These are phyloP conservation scores for Habrosyne pyritoides DNA, from an alignment of 2,888 invertebrate species.

Conservation along the genomic window DNA sequence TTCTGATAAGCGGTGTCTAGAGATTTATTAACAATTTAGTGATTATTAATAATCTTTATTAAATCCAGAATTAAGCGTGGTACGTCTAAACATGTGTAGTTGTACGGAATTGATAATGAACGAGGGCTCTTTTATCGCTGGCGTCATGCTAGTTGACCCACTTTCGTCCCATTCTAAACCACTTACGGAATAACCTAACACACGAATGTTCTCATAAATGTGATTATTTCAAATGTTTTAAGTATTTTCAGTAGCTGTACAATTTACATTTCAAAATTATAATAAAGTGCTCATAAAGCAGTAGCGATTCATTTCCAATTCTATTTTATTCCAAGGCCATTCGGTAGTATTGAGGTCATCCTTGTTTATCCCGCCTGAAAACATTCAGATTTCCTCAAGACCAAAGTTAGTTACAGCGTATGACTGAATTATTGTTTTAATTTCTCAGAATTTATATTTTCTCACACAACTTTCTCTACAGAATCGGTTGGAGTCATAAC, in stretches of 20 bases:
- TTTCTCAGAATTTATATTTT: background rate
- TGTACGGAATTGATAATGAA: constrained; percentile 74
- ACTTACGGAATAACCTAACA: constrained; percentile 60
- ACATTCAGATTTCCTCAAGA: background rate
- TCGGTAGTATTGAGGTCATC: constrained; percentile 37
- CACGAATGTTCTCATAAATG: constrained; percentile 58
- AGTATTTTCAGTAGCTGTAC: constrained; percentile 46
- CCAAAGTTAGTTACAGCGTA: background rate
- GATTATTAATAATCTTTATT: background rate
- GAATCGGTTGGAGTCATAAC: background rate
- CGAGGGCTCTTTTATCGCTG: constrained; percentile 76
- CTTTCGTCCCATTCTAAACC: constrained; percentile 73
- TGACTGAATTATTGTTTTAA: background rate
- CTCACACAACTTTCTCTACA: background rate
- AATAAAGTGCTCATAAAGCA: constrained; percentile 44
- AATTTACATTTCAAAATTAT: constrained; percentile 41
- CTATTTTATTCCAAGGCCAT: constrained; percentile 48
- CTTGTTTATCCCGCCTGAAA: constrained; percentile 22
- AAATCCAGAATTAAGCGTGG: constrained; percentile 20
- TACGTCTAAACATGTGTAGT: constrained; percentile 28
- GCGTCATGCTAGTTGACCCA: constrained; percentile 79
- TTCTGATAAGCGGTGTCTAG: background rate
- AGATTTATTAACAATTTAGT: background rate
- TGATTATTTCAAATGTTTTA: constrained; percentile 48
- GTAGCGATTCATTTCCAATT: constrained; percentile 40